Conservation (phyloP, 2,797 vertebrate species). For the Tarsius wallacei region DNA sequence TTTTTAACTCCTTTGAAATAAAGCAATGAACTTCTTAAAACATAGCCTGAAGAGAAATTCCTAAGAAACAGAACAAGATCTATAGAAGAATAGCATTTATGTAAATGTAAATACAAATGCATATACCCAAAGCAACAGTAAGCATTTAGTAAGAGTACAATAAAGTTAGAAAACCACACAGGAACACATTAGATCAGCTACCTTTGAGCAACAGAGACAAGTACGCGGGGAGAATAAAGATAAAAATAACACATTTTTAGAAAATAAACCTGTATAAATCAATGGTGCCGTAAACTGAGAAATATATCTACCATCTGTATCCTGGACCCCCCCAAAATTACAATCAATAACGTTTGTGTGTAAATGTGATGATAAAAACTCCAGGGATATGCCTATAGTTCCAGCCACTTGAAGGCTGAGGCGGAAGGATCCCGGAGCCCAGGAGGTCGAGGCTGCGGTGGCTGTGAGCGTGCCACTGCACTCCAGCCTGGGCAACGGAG, state of each 20-base stretch:
- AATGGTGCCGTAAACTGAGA: slow-evolving; percentile 18
- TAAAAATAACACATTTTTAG: background rate
- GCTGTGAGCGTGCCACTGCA: too few relatives aligned
- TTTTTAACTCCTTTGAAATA: slow-evolving; percentile 16
- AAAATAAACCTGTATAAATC: background rate
- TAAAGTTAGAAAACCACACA: background rate
- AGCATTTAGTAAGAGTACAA: background rate
- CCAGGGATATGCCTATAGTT: background rate
- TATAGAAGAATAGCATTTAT: background rate
- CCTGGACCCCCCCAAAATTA: background rate
- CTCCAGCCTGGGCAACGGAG: too few relatives aligned
- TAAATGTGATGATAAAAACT: slow-evolving; percentile 18
- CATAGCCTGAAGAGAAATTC: background rate
- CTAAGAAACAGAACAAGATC: slow-evolving; percentile 26
- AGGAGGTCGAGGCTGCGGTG: too few relatives aligned
- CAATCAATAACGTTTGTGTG: background rate
- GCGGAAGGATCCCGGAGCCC: too few relatives aligned
- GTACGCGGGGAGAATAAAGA: background rate
- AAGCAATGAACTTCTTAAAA: slow-evolving; percentile 3
- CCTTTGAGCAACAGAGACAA: background rate
- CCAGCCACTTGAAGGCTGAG: too few relatives aligned
- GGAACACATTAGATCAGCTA: background rate
- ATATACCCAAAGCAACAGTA: background rate
- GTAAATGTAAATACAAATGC: background rate
- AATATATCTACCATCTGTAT: background rate